These are phyloP conservation scores for Phaethornis superciliosus DNA, from an alignment of 2,113 vertebrate species.

Conservation along the genomic window DNA sequence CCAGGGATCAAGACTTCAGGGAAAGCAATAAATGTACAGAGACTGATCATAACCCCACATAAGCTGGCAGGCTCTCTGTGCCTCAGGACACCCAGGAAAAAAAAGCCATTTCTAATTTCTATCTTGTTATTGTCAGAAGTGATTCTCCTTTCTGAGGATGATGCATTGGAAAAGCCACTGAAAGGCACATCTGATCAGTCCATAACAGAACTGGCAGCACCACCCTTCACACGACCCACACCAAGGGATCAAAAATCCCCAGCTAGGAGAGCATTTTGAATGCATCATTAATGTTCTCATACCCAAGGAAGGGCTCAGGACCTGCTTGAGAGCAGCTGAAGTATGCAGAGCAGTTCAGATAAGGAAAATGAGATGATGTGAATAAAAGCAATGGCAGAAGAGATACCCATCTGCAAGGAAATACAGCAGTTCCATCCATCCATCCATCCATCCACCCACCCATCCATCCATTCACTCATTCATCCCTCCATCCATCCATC, in stretches of 20 bases:
- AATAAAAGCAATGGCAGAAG: background rate
- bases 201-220: background rate
- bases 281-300: background rate
- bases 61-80: no score
- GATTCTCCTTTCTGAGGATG: background rate
- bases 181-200: background rate
- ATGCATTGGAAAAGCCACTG: accelerated
- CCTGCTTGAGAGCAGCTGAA: background rate
- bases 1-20: no score
- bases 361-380: background rate
- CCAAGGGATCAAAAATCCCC: background rate
- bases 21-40: no score
- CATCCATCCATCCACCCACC: no score
- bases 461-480: no score
- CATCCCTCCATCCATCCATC: no score
- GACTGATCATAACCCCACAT: no score
- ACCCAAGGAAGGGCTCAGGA: background rate
- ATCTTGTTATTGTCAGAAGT: background rate
- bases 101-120: background rate
- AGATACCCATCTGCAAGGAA: background rate
- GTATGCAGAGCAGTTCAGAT: background rate
- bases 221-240: background rate
- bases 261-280: background rate
- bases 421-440: no score
- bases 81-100: no score